Evolutionary conservation across 2,113 vertebrate genomes (phyloP), one percentile per base, ranked within the genome.

Genomic region (Callithrix jacchus): DNA sequence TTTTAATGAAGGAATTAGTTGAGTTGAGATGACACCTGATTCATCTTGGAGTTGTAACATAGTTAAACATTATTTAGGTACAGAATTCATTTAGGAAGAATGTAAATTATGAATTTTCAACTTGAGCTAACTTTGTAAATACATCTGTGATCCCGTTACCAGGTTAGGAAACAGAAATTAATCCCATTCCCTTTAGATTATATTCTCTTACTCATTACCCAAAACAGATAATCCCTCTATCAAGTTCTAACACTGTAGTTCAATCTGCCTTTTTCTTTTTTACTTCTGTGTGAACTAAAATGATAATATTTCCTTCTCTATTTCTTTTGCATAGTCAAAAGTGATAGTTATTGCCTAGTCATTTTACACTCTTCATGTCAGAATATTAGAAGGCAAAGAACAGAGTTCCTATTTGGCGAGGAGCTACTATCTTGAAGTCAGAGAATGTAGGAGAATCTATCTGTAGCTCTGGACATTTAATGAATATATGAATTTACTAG

Each of bases 91-190:
- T 66, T 49, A 23, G 49, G 49, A 58, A 30, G 42, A 17, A 12
- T 37, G 52, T 10, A 58, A 85, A 30, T 27, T 9, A 10, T 49
- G 61, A 58, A 25, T 71, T 86, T 80, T 9, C 40, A 40, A 4
- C 27, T 40, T 18, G 5, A 1, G 17, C 18, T 54, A 54, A 54
- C 5, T 54, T 54, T 54, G 73, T 25, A 12, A 49, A 49, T 35
- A 32, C 9, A 9, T 18, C 10, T 8, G 2, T 32, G 17, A 5
- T 42, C 5, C 35, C 25, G 2, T 2, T 21, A 9, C 30, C n/a
- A 5, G 32, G 61, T 12, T 58, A 45, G n/a, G 17, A 74, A 74
- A 49, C 6, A 14, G 68, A 74, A 49, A 23, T 47, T 9, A 16
- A 61, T 5, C 17, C 10, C 2, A 1, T 9, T 37, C 5, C 16